phyloP scores from a whole-genome alignment of 2,113 vertebrate genomes.

The cat (Felis catus) region F.catus_Fca126_mat1.0 CM031412.1:181958501-181959000 shows the following conservation, averaged over 20 bases:
- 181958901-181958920: constrained; percentile 67
- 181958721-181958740: constrained; percentile 87
- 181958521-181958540: constrained; percentile 33
- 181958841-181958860: constrained; percentile 64
- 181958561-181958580: constrained; percentile 67
- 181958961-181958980: constrained; percentile 64
- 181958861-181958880: constrained; percentile 70
- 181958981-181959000: constrained; percentile 48
- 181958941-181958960: constrained; percentile 56
- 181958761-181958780: constrained; percentile 82
- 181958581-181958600: constrained; percentile 63
- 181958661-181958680: constrained; percentile 86
- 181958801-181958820: constrained; percentile 83
- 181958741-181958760: constrained; percentile 86
- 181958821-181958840: constrained; percentile 69
- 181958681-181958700: constrained; percentile 87
- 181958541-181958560: constrained; percentile 72
- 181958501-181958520: background rate
- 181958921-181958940: constrained; percentile 70
- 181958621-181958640: constrained; percentile 80
- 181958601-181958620: constrained; percentile 74
- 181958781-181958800: constrained; percentile 77
- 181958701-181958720: constrained; percentile 88
- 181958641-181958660: constrained; percentile 80
- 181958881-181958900: constrained; percentile 78